These are phyloP conservation scores for Silurus glanis DNA, from an alignment of 2,113 vertebrate species.

Conservation along the genomic window DNA sequence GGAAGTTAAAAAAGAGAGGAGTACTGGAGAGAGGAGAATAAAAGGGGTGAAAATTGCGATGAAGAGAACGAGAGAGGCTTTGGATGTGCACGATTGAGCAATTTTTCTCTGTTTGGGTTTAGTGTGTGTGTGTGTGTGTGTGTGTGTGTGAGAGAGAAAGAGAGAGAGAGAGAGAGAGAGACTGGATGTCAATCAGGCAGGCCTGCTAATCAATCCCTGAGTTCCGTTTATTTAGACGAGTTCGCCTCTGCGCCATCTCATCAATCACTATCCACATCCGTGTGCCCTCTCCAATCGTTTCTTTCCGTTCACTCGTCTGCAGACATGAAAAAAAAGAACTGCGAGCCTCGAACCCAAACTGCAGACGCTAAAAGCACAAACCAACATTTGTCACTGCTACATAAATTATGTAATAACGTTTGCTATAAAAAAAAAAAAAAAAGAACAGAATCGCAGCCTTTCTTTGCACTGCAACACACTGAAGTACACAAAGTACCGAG, in stretches of 20 bases:
- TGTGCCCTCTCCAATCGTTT: not conserved
- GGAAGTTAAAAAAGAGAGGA: not conserved
- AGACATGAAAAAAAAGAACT: not conserved
- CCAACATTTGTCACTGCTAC: not conserved
- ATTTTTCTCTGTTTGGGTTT: not conserved
- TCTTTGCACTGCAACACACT: conserved; percentile 4
- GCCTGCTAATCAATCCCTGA: not conserved
- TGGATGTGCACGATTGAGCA: not conserved
- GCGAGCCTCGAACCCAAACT: not conserved
- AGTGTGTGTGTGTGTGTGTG: conserved; percentile 6
- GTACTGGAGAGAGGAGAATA: not conserved
- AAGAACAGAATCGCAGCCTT: conserved; percentile 5
- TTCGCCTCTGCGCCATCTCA: not conserved
- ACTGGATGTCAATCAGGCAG: not conserved
- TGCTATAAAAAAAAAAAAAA: not conserved
- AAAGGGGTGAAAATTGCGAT: conserved; percentile 5
- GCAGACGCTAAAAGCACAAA: not conserved
- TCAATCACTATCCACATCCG: not conserved
- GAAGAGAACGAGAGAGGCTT: not conserved
- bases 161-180: not conserved
- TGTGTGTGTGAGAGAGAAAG: not conserved
- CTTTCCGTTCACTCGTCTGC: not conserved
- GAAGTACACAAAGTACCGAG: not conserved
- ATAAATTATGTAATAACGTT: conserved; percentile 17
- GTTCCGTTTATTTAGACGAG: not conserved